Evolutionary conservation across 1,140 invertebrate genomes (phyloP), one percentile per base, ranked within the genome.

Genomic region (Papilio machaon): DNA sequence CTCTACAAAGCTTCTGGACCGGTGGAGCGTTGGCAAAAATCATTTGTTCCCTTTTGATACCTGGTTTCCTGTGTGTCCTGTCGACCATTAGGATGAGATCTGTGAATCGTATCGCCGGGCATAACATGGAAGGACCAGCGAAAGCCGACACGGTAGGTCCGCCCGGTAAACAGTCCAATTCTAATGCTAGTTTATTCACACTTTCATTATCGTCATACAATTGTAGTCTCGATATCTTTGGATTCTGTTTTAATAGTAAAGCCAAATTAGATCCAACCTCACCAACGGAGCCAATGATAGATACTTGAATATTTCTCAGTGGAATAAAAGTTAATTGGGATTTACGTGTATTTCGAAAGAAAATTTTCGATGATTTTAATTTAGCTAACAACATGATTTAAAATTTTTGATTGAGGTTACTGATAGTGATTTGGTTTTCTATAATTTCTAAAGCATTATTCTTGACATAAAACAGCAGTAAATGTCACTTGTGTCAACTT

Each of bases 221-320:
- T 7, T 90, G 79, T 5, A 91, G 73, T 70, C 73, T 82, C 9
- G 74, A 78, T 60, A 91, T 82, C 73, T 88, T 85, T 11, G 43
- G 15, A 67, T 90, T 92, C 49, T 84, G 83, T 75, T 89, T 92
- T 70, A 92, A 79, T 15, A 90, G 80, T 35, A 92, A 54, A 8
- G 87, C 84, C 17, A 91, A 73, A 73, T 89, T 88, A 38, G 86
- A 86, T 15, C 91, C 91, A 6, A 91, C 81, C n/a, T 88, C 84
- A 73, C 81, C 86, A 47, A 81, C 85, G 13, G 89, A 88, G 5
- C 91, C 90, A 9, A 90, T 81, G 1, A 91, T 75, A n/a, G 89
- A 87, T 1, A 91, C 83, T 82, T 90, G 87, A 58, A 90, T 74
- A 80, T 86, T 85, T 84, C 85, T 79, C n/a, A 52, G 8, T 79